Evolutionary conservation across 2,797 vertebrate genomes (phyloP).

Genomic region (Myripristis murdjan): DNA sequence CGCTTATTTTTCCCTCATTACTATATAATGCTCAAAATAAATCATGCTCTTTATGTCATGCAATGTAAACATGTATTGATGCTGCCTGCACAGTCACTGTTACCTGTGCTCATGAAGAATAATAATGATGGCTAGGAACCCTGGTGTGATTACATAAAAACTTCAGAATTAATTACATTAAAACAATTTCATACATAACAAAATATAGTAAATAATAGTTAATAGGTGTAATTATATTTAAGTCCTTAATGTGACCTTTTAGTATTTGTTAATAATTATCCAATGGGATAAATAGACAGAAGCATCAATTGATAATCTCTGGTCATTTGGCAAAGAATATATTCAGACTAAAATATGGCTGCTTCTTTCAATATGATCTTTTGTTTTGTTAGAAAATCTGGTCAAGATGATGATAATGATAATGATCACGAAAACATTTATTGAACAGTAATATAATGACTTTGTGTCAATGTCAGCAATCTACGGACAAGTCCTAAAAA

Average conservation of each 20-base stretch:
- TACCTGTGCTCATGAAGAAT: background rate
- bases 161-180: too few relatives aligned
- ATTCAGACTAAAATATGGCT: too few relatives aligned
- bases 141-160: background rate
- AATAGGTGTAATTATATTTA: background rate
- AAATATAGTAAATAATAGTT: background rate
- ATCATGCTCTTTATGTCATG: background rate
- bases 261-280: too few relatives aligned
- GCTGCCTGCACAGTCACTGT: background rate
- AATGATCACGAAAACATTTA: too few relatives aligned
- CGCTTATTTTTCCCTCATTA: slow-evolving; percentile 15
- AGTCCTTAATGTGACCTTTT: background rate
- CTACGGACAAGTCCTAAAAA: too few relatives aligned
- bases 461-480: too few relatives aligned
- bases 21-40: slow-evolving; percentile 29
- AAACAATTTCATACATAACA: background rate
- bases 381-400: too few relatives aligned
- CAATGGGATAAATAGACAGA: background rate
- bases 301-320: background rate
- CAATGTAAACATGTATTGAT: too few relatives aligned
- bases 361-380: too few relatives aligned
- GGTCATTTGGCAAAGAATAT: too few relatives aligned
- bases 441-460: too few relatives aligned
- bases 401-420: too few relatives aligned
- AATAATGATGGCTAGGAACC: background rate